Conservation (phyloP, 1,140 invertebrate species). For the Drosophila nigrodunni region DNA sequence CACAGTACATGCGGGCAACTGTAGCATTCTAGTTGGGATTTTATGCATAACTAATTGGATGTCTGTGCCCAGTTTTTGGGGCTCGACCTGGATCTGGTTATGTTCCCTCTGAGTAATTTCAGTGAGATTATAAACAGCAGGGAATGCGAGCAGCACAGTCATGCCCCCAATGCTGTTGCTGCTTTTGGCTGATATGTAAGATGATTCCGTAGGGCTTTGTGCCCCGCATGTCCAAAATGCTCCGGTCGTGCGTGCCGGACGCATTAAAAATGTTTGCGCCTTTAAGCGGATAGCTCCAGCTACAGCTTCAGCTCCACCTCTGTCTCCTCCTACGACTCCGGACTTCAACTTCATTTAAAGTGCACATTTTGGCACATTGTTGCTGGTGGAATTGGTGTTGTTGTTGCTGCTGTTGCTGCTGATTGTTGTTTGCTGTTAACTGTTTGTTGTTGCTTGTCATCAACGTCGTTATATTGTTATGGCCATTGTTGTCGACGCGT, state of each 20-base stretch:
- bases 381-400: slow-evolving; percentile 26
- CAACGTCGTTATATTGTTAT: slow-evolving; percentile 80
- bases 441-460: slow-evolving; percentile 67
- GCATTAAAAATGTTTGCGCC: slow-evolving; percentile 66
- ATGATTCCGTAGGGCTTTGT: slow-evolving; percentile 4
- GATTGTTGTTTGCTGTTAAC: slow-evolving; percentile 13
- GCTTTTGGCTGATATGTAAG: slow-evolving; percentile 8
- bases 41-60: slow-evolving; percentile 81
- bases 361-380: slow-evolving; percentile 77
- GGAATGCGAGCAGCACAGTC: slow-evolving; percentile 6
- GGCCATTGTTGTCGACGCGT: slow-evolving; percentile 59
- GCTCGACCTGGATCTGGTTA: slow-evolving; percentile 19
- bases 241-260: slow-evolving; percentile 65
- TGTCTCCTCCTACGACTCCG: not conserved
- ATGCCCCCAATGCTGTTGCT: slow-evolving; percentile 12
- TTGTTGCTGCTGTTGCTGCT: slow-evolving; percentile 12
- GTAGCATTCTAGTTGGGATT: slow-evolving; percentile 68
- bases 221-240: slow-evolving; percentile 28
- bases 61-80: slow-evolving; percentile 22
- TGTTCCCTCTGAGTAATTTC: slow-evolving; percentile 23
- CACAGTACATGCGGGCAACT: slow-evolving; percentile 53
- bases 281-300: slow-evolving; percentile 39
- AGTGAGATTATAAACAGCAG: slow-evolving; percentile 31
- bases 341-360: slow-evolving; percentile 58
- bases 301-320: not conserved